phyloP scores from a whole-genome alignment of 2,113 vertebrate species.

The Gymnogyps californianus region DNA sequence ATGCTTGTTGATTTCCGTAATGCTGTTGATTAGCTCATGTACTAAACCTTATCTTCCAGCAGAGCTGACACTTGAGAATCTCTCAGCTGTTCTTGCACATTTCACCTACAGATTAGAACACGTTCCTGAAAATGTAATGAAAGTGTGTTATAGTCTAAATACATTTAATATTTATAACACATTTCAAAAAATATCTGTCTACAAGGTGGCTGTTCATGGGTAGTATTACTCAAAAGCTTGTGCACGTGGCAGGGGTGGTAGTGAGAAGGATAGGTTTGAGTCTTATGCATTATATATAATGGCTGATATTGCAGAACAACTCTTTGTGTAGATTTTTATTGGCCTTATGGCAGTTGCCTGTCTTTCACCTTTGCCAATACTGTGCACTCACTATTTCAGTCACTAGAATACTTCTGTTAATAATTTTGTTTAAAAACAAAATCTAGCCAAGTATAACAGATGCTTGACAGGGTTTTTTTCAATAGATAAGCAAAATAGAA shows the following conservation, averaged over 20 bases:
- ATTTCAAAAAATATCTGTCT: neutral
- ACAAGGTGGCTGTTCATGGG: neutral
- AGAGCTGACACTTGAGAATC: slow-evolving; percentile 16
- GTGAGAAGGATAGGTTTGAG: neutral
- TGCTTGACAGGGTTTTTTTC: neutral
- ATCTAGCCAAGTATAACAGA: neutral
- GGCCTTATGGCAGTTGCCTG: accelerated
- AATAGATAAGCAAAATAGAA: neutral
- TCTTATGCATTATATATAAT: no score
- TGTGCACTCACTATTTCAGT: neutral
- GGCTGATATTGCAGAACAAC: neutral
- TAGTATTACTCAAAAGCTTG: neutral
- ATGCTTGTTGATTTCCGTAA: neutral
- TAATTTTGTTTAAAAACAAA: neutral
- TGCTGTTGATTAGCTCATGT: neutral
- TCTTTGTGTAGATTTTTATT: neutral
- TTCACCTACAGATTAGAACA: neutral
- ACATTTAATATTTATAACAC: neutral
- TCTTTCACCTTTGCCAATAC: neutral
- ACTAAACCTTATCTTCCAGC: neutral
- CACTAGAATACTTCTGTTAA: neutral
- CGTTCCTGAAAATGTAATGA: neutral
- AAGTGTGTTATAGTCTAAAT: neutral
- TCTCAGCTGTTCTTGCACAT: slow-evolving; percentile 4
- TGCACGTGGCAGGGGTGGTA: accelerated